Base-by-base conservation (phyloP, 1,140 invertebrate species). In the Maniola jurtina region DNA sequence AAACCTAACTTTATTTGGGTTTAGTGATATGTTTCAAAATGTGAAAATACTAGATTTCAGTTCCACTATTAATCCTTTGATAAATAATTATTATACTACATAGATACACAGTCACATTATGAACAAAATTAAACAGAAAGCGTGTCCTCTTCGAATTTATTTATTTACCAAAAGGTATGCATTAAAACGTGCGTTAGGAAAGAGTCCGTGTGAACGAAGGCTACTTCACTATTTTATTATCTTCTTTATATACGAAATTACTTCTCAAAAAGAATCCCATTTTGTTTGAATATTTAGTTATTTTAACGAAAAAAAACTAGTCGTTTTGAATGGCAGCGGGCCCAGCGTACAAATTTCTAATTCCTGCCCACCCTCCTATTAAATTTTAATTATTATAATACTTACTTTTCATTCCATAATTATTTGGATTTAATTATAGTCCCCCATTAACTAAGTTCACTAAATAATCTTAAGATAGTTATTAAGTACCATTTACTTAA, bases 301-400 rank as follows among this genome's bases (percentile, higher is more conserved):
- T 42, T 42, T 42, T 42, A 42, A 47, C 14, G 45, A n/a, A 47
- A 47, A 47, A 8, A 47, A 47, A 47, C 5, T n/a, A 47, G 13
- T 47, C 6, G 5, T 52, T 52, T 52, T 25, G 6, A 14, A 57
- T 57, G 62, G 61, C 64, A 47, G 50, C 68, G 65, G 57, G 61
- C 56, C 42, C 54, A 55, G 56, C 35, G 68, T 69, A 70, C 35
- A 73, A 70, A 64, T 61, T 63, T 57, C 10, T 35, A 61, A 54
- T 52, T 76, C 78, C 76, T 80, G 79, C 74, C 76, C 74, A 80
- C 79, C 79, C 79, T 80, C 79, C 74, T 78, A 75, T 63, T 45
- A 60, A 70, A 75, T 40, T 66, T 71, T 68, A 56, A 71, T 74
- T 61, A 66, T 60, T 66, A 57, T 64, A 69, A 70, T 59, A 13